phyloP scores from a whole-genome alignment of 2,113 vertebrate genomes.

The Cottus gobio region DNA sequence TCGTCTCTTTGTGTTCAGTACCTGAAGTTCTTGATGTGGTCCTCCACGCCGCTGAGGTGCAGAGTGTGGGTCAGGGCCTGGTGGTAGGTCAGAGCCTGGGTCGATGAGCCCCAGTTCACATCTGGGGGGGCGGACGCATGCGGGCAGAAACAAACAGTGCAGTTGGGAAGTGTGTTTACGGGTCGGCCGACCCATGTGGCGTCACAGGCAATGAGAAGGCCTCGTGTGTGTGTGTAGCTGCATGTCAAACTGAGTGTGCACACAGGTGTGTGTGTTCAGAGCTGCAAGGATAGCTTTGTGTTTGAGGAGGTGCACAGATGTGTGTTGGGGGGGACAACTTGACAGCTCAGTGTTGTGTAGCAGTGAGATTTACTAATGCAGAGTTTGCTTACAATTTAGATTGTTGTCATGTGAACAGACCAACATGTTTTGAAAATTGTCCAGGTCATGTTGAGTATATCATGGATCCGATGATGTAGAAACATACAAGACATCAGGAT shows the following conservation, averaged over 20 bases:
- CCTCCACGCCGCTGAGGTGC: slow-evolving; percentile 94
- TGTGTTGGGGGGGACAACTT: neutral
- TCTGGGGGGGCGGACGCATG: slow-evolving; percentile 83
- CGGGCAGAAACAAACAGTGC: slow-evolving; percentile 59
- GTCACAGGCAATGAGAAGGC: slow-evolving; percentile 42
- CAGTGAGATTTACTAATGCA: neutral
- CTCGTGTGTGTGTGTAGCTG: slow-evolving; percentile 70
- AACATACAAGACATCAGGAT: too few relatives aligned
- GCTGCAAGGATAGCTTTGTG: slow-evolving; percentile 18
- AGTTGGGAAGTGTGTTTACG: slow-evolving; percentile 57
- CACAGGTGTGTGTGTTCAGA: slow-evolving; percentile 52
- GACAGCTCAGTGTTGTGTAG: neutral
- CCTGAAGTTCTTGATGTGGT: slow-evolving; percentile 99
- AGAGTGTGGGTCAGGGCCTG: slow-evolving; percentile 94
- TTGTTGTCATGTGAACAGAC: neutral
- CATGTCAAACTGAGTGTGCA: slow-evolving; percentile 68
- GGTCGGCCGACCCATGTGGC: slow-evolving; percentile 55
- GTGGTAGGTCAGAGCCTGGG: slow-evolving; percentile 97
- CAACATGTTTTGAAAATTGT: neutral
- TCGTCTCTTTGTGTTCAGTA: slow-evolving; percentile 58
- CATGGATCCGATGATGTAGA: neutral
- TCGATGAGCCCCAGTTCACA: slow-evolving; percentile 99
- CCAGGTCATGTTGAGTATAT: too few relatives aligned
- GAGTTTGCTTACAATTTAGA: neutral
- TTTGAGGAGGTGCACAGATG: slow-evolving; percentile 23